Evolutionary conservation across 2,888 invertebrate genomes (phyloP).

Genomic region (Dendrolimus houi): DNA sequence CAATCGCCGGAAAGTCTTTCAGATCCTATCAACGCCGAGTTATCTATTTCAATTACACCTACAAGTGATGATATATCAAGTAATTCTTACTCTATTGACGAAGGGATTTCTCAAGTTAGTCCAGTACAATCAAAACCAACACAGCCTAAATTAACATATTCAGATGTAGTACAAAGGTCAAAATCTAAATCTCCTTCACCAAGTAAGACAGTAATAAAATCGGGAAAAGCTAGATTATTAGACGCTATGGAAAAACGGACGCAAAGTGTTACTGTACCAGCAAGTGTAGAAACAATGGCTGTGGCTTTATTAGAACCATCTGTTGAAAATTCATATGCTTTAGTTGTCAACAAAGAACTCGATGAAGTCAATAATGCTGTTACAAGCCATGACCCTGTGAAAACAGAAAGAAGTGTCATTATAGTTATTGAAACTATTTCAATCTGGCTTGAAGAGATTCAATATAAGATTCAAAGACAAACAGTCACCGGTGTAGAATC

Average conservation of each 20-base stretch:
- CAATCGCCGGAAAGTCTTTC: constrained; percentile 66
- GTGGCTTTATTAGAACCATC: constrained; percentile 55
- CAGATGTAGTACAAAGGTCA: constrained; percentile 67
- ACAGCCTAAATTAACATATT: constrained; percentile 53
- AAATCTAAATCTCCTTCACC: constrained; percentile 71
- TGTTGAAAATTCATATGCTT: constrained; percentile 58
- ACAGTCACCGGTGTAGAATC: constrained; percentile 34
- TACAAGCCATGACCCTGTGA: constrained; percentile 69
- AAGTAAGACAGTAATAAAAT: constrained; percentile 44
- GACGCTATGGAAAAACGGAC: constrained; percentile 59
- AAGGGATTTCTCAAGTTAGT: constrained; percentile 61
- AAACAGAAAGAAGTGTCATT: constrained; percentile 82
- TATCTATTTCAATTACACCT: constrained; percentile 60
- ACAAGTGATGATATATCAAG: constrained; percentile 62
- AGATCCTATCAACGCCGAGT: constrained; percentile 66
- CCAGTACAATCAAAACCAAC: constrained; percentile 30
- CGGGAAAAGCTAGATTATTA: constrained; percentile 49
- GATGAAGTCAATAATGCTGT: constrained; percentile 76
- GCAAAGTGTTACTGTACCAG: constrained; percentile 37
- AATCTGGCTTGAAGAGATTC: constrained; percentile 90
- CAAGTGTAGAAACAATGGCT: constrained; percentile 45
- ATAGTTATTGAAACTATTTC: constrained; percentile 88
- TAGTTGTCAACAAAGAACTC: constrained; percentile 78
- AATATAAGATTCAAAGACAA: constrained; percentile 81
- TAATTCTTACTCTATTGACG: constrained; percentile 60